These are phyloP conservation scores for Pollachius pollachius DNA, from an alignment of 2,113 vertebrate genomes.

Conservation along the genomic window DNA sequence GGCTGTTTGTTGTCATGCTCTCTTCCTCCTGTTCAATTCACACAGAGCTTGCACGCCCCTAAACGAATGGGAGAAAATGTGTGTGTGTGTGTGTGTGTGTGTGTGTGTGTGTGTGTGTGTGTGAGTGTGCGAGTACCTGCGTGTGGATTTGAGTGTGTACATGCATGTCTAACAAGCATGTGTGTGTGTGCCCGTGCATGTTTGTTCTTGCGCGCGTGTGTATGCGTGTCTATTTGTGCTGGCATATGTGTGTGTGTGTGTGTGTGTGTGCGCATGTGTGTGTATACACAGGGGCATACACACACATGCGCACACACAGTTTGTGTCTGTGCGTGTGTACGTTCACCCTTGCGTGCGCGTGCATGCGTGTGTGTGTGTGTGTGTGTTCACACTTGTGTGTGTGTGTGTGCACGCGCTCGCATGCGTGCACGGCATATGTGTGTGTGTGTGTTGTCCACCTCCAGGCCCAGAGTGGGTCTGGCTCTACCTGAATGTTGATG, in stretches of 20 bases:
- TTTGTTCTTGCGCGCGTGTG: background rate
- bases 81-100: slow-evolving; percentile 28
- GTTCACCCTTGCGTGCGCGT: no score
- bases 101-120: background rate
- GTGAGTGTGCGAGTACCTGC: background rate
- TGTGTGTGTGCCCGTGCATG: background rate
- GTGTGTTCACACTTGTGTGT: no score
- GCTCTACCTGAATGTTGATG: slow-evolving; percentile 67
- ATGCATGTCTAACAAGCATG: background rate
- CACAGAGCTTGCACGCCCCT: slow-evolving; percentile 57
- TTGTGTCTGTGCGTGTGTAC: no score
- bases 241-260: background rate
- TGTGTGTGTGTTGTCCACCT: no score
- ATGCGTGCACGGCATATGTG: no score
- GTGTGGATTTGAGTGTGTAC: background rate
- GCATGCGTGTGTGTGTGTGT: no score
- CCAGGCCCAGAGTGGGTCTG: slow-evolving; percentile 39
- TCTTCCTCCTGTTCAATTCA: slow-evolving; percentile 66
- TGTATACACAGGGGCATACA: no score
- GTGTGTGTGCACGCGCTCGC: background rate
- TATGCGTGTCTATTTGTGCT: background rate
- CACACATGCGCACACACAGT: no score
- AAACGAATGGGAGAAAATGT: slow-evolving; percentile 31
- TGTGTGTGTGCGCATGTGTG: slow-evolving; percentile 12
- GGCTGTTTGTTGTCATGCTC: slow-evolving; percentile 69